These are phyloP conservation scores for Rhineura floridana DNA, from an alignment of 2,113 vertebrate genomes.

Conservation along the genomic window DNA sequence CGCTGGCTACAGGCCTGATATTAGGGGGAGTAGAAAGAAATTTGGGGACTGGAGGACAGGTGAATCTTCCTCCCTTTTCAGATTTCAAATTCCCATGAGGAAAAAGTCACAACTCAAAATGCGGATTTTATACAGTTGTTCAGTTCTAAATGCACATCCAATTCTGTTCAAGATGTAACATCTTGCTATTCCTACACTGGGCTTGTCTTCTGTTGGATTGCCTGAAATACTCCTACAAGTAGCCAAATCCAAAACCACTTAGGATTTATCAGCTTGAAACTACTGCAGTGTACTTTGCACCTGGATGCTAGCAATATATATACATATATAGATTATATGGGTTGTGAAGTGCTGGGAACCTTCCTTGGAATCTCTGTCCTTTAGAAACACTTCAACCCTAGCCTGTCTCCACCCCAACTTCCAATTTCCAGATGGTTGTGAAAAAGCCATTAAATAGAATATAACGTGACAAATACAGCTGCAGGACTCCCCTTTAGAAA, in stretches of 20 bases:
- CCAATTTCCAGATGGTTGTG: slow-evolving; percentile 33
- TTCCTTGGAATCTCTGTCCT: slow-evolving; percentile 39
- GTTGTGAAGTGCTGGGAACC: slow-evolving; percentile 18
- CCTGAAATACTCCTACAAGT: slow-evolving; percentile 1
- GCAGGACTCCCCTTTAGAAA: slow-evolving; percentile 14
- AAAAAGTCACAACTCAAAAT: background rate
- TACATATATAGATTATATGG: slow-evolving; percentile 21
- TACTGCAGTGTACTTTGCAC: background rate
- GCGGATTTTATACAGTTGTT: background rate
- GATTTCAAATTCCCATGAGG: background rate
- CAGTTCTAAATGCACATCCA: background rate
- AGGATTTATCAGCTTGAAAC: slow-evolving; percentile 21
- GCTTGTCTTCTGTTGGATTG: background rate
- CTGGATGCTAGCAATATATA: slow-evolving; percentile 32
- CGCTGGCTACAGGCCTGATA: too few species aligned
- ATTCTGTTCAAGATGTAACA: background rate
- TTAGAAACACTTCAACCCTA: slow-evolving; percentile 20
- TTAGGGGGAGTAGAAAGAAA: background rate
- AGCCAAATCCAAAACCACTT: slow-evolving; percentile 3
- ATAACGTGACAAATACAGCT: slow-evolving; percentile 31
- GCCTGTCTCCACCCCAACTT: slow-evolving; percentile 1
- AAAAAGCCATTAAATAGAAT: slow-evolving; percentile 43
- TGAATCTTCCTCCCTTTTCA: background rate
- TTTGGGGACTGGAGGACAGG: background rate
- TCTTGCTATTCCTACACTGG: background rate